Evolutionary conservation across 2,113 vertebrate species (phyloP).

Genomic region (Phaethon lepturus): DNA sequence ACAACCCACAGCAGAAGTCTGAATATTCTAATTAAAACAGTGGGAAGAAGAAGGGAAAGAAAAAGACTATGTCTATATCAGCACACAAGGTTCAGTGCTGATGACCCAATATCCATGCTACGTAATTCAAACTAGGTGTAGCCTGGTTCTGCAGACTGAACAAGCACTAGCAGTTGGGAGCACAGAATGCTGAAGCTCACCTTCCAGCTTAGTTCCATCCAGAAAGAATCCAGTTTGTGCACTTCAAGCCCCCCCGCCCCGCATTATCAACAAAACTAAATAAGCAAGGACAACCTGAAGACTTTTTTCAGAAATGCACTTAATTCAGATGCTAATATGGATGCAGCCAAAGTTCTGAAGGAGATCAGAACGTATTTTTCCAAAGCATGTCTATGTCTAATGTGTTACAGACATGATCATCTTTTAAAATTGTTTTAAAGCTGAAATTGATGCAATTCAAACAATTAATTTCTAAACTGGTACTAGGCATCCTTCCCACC

Average conservation of each 20-base stretch:
- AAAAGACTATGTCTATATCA: not conserved
- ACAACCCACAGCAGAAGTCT: not conserved
- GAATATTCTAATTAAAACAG: not conserved
- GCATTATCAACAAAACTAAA: not conserved
- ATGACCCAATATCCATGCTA: not conserved
- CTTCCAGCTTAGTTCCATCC: not conserved
- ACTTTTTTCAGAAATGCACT: not conserved
- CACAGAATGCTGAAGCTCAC: not conserved
- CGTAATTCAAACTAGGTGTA: not conserved
- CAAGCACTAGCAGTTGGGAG: not conserved
- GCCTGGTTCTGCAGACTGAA: not conserved
- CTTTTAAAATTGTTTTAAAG: not conserved
- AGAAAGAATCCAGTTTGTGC: not conserved
- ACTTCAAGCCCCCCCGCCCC: not conserved
- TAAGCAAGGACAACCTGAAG: not conserved
- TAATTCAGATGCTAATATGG: not conserved
- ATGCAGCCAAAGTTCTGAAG: not conserved
- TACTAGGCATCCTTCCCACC: not conserved
- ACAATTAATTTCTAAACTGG: not conserved
- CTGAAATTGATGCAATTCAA: not conserved
- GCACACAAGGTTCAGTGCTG: not conserved
- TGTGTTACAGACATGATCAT: not conserved
- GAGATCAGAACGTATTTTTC: not conserved
- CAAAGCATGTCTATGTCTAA: not conserved
- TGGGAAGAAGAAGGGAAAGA: not conserved